Conservation (phyloP, 2,888 invertebrate species). For the Parnassius mnemosyne region DNA sequence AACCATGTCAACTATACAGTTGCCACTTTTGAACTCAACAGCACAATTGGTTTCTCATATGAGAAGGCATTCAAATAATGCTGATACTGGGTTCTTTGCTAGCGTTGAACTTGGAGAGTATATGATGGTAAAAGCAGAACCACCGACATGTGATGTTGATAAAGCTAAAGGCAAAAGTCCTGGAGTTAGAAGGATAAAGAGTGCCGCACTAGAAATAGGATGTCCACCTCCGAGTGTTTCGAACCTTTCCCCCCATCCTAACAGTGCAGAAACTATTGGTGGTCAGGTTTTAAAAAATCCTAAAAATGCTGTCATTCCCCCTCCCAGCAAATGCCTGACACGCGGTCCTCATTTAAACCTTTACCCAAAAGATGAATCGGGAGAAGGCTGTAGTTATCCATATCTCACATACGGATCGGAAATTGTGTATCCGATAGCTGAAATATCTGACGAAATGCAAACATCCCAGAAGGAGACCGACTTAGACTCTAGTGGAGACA, state of each 20-base stretch:
- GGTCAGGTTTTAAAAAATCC: conserved; percentile 85
- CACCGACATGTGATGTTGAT: conserved; percentile 67
- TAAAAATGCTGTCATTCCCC: conserved; percentile 82
- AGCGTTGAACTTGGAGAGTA: conserved; percentile 77
- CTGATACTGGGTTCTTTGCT: conserved; percentile 80
- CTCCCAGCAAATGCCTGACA: conserved; percentile 85
- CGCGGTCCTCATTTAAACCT: conserved; percentile 86
- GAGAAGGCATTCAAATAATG: conserved; percentile 82
- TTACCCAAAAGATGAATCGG: conserved; percentile 83
- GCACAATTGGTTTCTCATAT: conserved; percentile 75
- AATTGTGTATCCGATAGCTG: conserved; percentile 91
- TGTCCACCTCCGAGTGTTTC: conserved; percentile 85
- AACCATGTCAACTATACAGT: conserved; percentile 82
- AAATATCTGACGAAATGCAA: conserved; percentile 90
- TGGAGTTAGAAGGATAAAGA: conserved; percentile 85
- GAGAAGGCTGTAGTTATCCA: conserved; percentile 88
- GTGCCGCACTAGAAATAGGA: conserved; percentile 85
- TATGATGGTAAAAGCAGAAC: conserved; percentile 76
- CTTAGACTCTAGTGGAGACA: conserved; percentile 80
- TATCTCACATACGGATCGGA: conserved; percentile 85
- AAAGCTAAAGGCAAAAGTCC: conserved; percentile 79
- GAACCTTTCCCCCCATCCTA: conserved; percentile 89
- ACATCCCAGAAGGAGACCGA: conserved; percentile 84
- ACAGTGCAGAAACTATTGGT: conserved; percentile 88
- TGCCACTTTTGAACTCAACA: conserved; percentile 75